Percentiles rank a stretch among this genome's conserved stretches.
Evolutionary conservation across 1,140 invertebrate species (phyloP).

Genomic region (Drosophila paulistorum): DNA sequence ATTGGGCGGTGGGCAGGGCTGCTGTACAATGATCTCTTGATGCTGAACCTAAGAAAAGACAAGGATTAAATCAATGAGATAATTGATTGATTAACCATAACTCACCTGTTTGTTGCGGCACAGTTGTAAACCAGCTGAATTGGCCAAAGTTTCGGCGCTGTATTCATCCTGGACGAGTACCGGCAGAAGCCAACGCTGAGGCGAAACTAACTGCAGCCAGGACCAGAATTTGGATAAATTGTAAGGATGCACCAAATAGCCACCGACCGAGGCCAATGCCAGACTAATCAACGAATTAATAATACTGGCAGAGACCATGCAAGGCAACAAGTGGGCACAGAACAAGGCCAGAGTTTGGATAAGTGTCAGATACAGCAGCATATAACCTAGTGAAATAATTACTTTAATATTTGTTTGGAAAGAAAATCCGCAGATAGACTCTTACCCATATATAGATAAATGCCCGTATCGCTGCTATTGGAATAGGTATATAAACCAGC

Average conservation of each 20-base stretch:
- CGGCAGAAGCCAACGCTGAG: constrained; percentile 89
- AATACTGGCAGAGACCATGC: constrained; percentile 85
- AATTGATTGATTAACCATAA: too few species aligned
- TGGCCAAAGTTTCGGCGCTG: constrained; percentile 85
- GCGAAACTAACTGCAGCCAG: constrained; percentile 89
- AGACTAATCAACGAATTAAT: constrained; percentile 86
- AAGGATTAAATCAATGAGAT: not conserved
- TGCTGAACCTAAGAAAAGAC: constrained; percentile 86
- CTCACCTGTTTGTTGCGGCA: constrained; percentile 88
- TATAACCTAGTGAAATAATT: constrained; percentile 86
- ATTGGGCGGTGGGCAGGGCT: constrained; percentile 89
- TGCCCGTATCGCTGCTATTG: constrained; percentile 86
- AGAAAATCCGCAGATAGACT: constrained; percentile 22
- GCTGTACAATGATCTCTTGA: constrained; percentile 92
- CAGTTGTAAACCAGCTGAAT: constrained; percentile 84
- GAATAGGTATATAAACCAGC: constrained; percentile 89
- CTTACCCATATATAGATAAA: constrained; percentile 89
- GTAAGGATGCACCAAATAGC: constrained; percentile 88
- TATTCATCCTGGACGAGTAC: constrained; percentile 88
- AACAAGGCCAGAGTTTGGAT: constrained; percentile 87
- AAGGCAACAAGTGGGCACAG: constrained; percentile 84
- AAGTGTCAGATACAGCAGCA: constrained; percentile 90
- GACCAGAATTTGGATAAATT: constrained; percentile 88
- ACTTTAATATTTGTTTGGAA: not conserved
- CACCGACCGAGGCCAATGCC: constrained; percentile 87